Percentiles rank a stretch among this genome's conserved stretches.
Conservation (phyloP, 2,797 vertebrate genomes). For the Luscinia megarhynchos region DNA sequence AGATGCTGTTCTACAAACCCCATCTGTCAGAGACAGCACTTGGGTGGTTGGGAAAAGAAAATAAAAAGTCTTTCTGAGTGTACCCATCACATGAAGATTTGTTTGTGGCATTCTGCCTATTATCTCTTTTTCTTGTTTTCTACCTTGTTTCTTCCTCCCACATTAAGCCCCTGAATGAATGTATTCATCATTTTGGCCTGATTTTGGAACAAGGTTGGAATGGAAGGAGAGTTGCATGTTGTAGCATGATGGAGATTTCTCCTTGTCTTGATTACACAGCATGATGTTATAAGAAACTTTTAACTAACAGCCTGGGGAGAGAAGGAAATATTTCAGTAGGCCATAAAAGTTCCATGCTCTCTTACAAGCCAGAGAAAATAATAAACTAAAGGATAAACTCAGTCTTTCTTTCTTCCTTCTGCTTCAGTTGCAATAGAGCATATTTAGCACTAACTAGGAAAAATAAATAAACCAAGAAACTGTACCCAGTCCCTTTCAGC, state of each 20-base stretch:
- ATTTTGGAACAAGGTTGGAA: neutral
- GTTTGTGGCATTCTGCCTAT: fast-evolving
- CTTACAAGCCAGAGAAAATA: neutral
- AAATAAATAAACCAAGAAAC: fast-evolving
- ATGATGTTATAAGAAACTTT: neutral
- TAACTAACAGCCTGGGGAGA: neutral
- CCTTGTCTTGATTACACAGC: neutral
- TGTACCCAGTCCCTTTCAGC: neutral
- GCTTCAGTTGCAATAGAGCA: neutral
- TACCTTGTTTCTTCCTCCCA: fast-evolving
- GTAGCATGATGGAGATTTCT: neutral
- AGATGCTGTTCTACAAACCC: fast-evolving
- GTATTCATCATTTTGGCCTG: fast-evolving
- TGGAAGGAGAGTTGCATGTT: neutral
- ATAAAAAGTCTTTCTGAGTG: fast-evolving
- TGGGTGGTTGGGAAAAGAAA: fast-evolving
- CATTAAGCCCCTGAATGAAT: fast-evolving
- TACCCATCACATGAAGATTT: neutral
- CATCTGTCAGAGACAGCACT: neutral
- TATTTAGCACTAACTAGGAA: neutral
- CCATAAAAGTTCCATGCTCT: neutral
- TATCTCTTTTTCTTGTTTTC: too few species aligned
- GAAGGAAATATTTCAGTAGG: neutral
- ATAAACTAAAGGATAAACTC: fast-evolving
- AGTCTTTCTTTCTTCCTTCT: neutral